Conservation (phyloP, 2,113 vertebrate species). For the Gambusia affinis region DNA sequence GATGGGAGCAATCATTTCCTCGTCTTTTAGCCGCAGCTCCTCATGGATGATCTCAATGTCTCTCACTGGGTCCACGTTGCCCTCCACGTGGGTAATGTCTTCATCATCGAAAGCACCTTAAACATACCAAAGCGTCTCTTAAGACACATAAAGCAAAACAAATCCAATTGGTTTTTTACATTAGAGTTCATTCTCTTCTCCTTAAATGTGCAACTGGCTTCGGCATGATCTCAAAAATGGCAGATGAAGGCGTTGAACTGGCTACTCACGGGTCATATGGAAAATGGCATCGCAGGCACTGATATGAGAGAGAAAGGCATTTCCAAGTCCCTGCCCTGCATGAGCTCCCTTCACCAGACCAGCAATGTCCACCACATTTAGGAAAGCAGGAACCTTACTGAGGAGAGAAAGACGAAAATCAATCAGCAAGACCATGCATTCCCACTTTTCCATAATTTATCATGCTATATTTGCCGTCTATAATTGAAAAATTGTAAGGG, state of each 20-base stretch:
- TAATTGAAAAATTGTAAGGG: background rate
- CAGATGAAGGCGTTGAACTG: background rate
- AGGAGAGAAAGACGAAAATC: conserved; percentile 37
- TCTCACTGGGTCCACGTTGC: conserved; percentile 93
- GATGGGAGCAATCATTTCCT: conserved; percentile 90
- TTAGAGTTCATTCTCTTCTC: background rate
- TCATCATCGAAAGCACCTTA: conserved; percentile 95
- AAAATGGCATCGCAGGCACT: conserved; percentile 97
- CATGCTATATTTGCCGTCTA: background rate
- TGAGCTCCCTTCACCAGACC: conserved; percentile 98
- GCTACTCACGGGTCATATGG: conserved; percentile 95
- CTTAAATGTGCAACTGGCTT: background rate
- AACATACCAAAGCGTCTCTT: background rate
- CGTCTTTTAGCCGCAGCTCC: conserved; percentile 96
- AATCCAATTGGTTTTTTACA: background rate
- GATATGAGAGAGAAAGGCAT: conserved; percentile 97
- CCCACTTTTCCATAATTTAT: background rate
- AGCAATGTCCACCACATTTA: conserved; percentile 98
- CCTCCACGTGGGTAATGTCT: conserved; percentile 97
- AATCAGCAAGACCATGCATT: background rate
- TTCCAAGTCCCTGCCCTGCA: conserved; percentile 94
- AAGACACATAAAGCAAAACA: background rate
- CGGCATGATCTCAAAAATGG: too few relatives aligned
- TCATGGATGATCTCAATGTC: conserved; percentile 92
- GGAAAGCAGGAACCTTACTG: conserved; percentile 98